Evolutionary conservation across 2,888 invertebrate genomes (phyloP).

Genomic region (Esperia sulphurella): DNA sequence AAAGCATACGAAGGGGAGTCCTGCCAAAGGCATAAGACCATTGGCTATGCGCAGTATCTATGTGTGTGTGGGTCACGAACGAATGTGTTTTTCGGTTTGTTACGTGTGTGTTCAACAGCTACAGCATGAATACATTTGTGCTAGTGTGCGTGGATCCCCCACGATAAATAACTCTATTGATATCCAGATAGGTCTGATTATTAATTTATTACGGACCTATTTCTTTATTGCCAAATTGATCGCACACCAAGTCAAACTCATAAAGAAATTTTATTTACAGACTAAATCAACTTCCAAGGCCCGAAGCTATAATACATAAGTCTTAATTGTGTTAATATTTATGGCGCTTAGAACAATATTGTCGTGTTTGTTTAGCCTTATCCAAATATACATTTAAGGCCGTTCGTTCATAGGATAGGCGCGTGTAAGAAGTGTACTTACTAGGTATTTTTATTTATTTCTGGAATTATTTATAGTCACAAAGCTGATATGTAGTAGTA

Average conservation of each 20-base stretch:
- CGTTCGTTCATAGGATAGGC: constrained; percentile 20
- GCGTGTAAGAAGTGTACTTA: not conserved
- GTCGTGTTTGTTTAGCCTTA: constrained; percentile 35
- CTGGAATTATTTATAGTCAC: not conserved
- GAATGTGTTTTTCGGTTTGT: too few relatives aligned
- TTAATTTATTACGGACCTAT: too few relatives aligned
- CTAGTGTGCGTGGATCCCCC: too few relatives aligned
- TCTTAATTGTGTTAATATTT: constrained; percentile 62
- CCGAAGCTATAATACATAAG: constrained; percentile 11
- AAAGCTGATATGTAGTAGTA: too few relatives aligned
- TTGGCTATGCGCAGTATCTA: too few relatives aligned
- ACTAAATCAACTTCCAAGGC: constrained; percentile 45
- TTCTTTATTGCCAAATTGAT: not conserved
- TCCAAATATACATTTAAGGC: constrained; percentile 32
- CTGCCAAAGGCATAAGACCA: too few relatives aligned
- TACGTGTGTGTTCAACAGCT: too few relatives aligned
- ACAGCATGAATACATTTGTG: too few relatives aligned
- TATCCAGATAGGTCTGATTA: too few relatives aligned
- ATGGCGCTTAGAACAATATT: constrained; percentile 41
- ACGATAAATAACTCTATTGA: too few relatives aligned
- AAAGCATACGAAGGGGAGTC: too few relatives aligned
- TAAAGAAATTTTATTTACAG: constrained; percentile 33
- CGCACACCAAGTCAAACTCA: constrained; percentile 4
- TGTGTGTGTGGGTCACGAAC: too few relatives aligned
- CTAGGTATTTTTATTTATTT: constrained; percentile 1